Conservation (phyloP, 2,797 vertebrate species). For the Streptopelia turtur region DNA sequence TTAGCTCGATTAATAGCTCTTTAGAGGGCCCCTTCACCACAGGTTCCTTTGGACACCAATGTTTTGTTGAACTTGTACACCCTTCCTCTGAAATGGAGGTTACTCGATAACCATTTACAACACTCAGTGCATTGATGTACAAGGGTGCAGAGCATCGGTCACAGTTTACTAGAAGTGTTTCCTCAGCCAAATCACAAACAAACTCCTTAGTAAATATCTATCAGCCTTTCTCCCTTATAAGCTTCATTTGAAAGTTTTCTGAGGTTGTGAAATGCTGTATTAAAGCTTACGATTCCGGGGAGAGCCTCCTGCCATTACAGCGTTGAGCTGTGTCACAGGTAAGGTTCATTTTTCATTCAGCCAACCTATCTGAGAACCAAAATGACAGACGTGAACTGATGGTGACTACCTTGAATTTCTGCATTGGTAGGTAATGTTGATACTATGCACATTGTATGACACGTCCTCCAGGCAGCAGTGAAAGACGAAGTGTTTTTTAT, state of each 20-base stretch:
- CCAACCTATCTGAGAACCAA: background rate
- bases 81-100: background rate
- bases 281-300: background rate
- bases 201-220: background rate
- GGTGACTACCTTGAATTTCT: background rate
- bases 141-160: background rate
- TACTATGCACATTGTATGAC: background rate
- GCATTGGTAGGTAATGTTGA: background rate
- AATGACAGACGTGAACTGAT: background rate
- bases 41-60: slow-evolving; percentile 16
- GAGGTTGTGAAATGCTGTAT: background rate
- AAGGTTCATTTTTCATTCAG: background rate
- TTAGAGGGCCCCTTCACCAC: slow-evolving; percentile 18
- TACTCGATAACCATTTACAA: background rate
- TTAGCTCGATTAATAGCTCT: slow-evolving; percentile 28
- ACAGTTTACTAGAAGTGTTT: background rate
- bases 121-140: slow-evolving; percentile 17
- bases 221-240: background rate
- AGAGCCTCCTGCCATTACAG: accelerated
- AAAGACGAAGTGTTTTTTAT: background rate
- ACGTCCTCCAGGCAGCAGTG: background rate
- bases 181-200: slow-evolving; percentile 17
- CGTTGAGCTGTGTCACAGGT: background rate
- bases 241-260: background rate
- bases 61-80: slow-evolving; percentile 50